These are phyloP conservation scores for Periplaneta americana DNA, from an alignment of 1,140 invertebrate genomes.

Conservation along the genomic window DNA sequence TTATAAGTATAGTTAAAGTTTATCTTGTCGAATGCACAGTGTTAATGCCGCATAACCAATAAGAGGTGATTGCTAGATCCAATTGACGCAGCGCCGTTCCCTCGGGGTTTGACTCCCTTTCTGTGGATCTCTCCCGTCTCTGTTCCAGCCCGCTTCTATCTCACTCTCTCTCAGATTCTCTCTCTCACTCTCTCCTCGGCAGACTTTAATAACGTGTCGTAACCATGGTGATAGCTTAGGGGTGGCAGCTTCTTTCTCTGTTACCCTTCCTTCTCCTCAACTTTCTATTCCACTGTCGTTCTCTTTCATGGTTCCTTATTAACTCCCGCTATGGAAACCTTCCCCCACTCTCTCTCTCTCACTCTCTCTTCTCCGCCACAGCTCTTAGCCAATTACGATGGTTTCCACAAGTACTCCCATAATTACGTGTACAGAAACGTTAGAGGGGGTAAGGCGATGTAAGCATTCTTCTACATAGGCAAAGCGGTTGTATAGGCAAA, in stretches of 20 bases:
- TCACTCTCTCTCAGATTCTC: neutral
- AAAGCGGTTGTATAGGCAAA: no score
- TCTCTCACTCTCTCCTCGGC: neutral
- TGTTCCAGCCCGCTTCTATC: no score
- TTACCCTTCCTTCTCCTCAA: neutral
- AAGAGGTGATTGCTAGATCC: neutral
- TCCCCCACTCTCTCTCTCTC: no score
- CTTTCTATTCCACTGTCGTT: neutral
- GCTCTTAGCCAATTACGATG: neutral
- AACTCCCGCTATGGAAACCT: neutral
- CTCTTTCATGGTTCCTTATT: neutral
- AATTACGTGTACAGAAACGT: neutral
- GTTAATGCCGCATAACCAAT: neutral
- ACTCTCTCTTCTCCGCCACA: neutral
- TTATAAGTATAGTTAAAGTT: no score
- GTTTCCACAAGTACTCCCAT: neutral
- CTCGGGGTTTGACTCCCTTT: neutral
- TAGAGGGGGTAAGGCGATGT: neutral
- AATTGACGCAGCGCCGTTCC: neutral
- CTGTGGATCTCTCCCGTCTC: neutral
- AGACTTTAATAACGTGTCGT: neutral
- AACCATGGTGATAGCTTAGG: neutral
- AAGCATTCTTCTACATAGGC: neutral
- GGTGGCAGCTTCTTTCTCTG: neutral
- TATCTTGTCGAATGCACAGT: no score